Evolutionary conservation across 1,140 invertebrate genomes (phyloP), one percentile per base, ranked within the genome.

Genomic region (Agrypnia vestita): DNA sequence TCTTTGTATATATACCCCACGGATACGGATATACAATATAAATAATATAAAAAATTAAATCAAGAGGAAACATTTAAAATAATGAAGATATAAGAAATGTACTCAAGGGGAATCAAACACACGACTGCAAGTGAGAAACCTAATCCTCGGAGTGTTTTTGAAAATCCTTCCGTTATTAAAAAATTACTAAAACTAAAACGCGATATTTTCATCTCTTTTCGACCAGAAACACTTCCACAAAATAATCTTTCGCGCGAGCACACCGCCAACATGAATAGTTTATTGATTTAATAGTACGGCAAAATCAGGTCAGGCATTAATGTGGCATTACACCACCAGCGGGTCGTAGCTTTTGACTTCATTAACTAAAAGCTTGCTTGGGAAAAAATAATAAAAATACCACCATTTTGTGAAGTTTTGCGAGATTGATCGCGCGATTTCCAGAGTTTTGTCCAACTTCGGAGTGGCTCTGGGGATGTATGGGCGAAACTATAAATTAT

Each of bases 271-370:
- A 71, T 53, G 67, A 25, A 71, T 71, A 51, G 47, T 71, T 71
- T 71, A 71, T 71, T 25, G 67, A 71, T 71, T 53, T 71, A 71
- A 71, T 51, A 47, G 46, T 17, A 53, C 17, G 13, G 67, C 21
- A 19, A 71, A 71, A 71, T 71, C 67, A 71, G 67, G 67, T 71
- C 67, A 71, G 67, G 51, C 46, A 51, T 53, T 71, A 47, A 15
- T 17, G 17, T 59, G 12, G 61, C 19, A 25, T 7, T 69, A 69
- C 49, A 67, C 67, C 13, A 25, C 25, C 61, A 43, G 6, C 25
- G 61, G 19, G 19, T 64, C 17, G 61, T 25, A 64, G 61, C 61
- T 64, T 59, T 59, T 64, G 61, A 71, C 46, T 71, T 71, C 67
- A 71, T 71, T 71, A 71, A 71, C 67, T 71, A 71, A 71, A 71